Percentiles rank a stretch among this genome's conserved stretches.
Conservation (phyloP, 2,797 vertebrate genomes). For the Alosa sapidissima region DNA sequence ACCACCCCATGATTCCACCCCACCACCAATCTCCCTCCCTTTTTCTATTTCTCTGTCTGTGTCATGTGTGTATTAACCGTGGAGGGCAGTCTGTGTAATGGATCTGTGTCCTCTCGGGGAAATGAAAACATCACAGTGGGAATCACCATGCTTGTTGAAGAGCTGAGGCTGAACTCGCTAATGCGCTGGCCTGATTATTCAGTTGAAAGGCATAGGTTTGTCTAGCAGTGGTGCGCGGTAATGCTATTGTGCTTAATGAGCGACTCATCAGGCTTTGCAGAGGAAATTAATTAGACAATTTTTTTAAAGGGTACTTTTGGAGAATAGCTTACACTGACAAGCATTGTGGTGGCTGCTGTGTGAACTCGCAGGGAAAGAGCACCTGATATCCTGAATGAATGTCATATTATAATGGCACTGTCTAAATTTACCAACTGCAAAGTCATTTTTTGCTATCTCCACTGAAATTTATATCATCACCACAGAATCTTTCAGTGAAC, state of each 20-base stretch:
- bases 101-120: neutral
- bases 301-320: slow-evolving; percentile 14
- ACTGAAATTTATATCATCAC: neutral
- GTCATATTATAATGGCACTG: slow-evolving; percentile 10
- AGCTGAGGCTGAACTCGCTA: neutral
- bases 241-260: slow-evolving; percentile 13
- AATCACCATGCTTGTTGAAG: neutral
- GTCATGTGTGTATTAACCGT: neutral
- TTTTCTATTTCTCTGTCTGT: neutral
- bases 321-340: neutral
- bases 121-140: neutral
- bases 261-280: neutral
- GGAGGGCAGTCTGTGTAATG: neutral
- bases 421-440: neutral
- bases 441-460: neutral
- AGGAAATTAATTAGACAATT: neutral
- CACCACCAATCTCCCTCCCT: neutral
- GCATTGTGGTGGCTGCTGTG: neutral
- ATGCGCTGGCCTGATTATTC: neutral
- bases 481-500: neutral
- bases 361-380: neutral
- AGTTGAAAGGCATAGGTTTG: neutral
- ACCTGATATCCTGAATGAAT: neutral
- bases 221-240: neutral
- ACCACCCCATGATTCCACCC: neutral